Base-by-base conservation (phyloP, 2,888 invertebrate species). In the Caradrina clavipalpis region DNA sequence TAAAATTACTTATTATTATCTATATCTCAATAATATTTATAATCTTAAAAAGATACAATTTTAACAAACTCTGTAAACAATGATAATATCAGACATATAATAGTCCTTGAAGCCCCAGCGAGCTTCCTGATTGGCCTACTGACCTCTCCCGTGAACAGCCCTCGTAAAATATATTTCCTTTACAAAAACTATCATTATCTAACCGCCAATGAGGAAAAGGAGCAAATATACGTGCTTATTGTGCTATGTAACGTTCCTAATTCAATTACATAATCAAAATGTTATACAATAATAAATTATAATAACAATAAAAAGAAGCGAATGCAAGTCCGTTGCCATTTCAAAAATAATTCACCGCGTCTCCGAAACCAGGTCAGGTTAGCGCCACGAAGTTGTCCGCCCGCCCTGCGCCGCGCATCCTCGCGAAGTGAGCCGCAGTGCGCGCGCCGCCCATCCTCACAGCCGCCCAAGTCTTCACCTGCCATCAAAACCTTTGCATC, bases 281-380 rank as follows among this genome's bases (percentile, higher is more conserved):
- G 55, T 64, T 59, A 54, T 54, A 66, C 62, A 70, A 76, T 73
- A 67, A 55, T 64, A 70, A 62, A 73, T 82, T 61, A 73, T 39
- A 67, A 51, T 70, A 65, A 74, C 70, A 80, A 80, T 78, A 80
- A 87, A 84, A 85, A 82, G 76, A 84, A 69, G 75, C 87, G 85
- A 89, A 86, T 90, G 89, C 90, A 89, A 88, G 90, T 90, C 89
- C 93, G 91, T 90, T 93, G 93, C 91, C 92, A 92, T 93, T 93
- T 94, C 93, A 89, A 94, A 94, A 94, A 95, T 95, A 94, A 94
- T 94, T 92, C 92, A 92, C 90, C 87, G 89, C 90, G 80, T 80
- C 76, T 71, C 76, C 67, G 88, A 91, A 95, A 91, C 88, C 91
- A 92, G 95, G 95, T 94, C 95, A 95, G 70, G 73, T 78, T 73